These are phyloP conservation scores for Philonicus albiceps DNA, from an alignment of 2,888 invertebrate genomes.

Conservation along the genomic window DNA sequence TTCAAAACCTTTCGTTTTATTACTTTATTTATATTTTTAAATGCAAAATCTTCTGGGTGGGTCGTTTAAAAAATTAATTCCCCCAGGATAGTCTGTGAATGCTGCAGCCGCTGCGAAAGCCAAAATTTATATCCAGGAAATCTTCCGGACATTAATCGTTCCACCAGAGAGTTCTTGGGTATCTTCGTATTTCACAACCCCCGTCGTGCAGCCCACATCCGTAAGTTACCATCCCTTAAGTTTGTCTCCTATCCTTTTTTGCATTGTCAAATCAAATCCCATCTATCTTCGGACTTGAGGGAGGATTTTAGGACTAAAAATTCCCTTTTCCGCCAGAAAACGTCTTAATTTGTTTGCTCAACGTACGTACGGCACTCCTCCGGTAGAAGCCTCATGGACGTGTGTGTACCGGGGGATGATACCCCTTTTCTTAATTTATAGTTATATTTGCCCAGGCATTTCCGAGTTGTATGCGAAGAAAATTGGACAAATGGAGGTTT, in stretches of 20 bases:
- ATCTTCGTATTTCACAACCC: neutral
- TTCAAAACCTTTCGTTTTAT: no score
- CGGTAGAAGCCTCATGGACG: neutral
- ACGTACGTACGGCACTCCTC: neutral
- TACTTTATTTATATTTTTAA: neutral
- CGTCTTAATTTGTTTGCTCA: slow-evolving; percentile 7
- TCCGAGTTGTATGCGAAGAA: slow-evolving; percentile 9
- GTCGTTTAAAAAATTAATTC: neutral
- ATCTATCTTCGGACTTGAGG: neutral
- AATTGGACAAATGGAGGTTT: neutral
- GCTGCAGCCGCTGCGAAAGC: neutral
- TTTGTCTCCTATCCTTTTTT: neutral
- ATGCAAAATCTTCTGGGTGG: neutral
- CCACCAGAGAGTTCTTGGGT: neutral
- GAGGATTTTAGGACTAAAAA: neutral
- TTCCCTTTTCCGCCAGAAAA: neutral
- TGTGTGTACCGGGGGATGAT: neutral
- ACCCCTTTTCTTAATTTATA: slow-evolving; percentile 24
- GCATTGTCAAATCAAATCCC: slow-evolving; percentile 22
- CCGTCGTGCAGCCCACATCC: neutral
- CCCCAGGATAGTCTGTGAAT: neutral
- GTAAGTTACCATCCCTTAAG: neutral
- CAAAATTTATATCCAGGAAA: neutral
- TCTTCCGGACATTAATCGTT: neutral
- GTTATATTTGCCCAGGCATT: slow-evolving; percentile 33